Base-by-base conservation (phyloP, 2,113 vertebrate genomes). In the Aptenodytes forsteri region DNA sequence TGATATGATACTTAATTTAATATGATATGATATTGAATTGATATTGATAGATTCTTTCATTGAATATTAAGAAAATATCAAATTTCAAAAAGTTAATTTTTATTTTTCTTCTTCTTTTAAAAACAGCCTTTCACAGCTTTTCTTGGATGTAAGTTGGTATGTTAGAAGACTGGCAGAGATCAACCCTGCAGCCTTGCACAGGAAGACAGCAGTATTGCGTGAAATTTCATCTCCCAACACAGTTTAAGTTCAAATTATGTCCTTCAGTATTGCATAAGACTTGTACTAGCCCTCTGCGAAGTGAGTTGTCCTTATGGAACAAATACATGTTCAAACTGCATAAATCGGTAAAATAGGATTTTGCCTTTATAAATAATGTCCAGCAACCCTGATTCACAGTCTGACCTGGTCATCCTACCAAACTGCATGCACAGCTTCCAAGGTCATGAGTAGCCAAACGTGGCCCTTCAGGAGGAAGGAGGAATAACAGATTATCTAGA, bases 371-470 rank as follows among this genome's bases (percentile, higher is more conserved):
- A 64, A 69, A 47, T 46, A 40, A 49, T 26, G 19, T 9, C 5
- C 18, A 47, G 17, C 10, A 77, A 30, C 16, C 23, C 27, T 44
- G 15, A 30, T 62, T 85, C 66, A 64, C 16, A 38, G 13, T 61
- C 42, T 86, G 16, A 70, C 32, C n/a, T 49, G 17, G 11, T 26
- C 22, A 32, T 70, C 13, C 22, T 40, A 52, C 20, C 17, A 36
- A 86, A 50, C 14, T 38, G 16, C 18, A 50, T 44, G 18, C 13
- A 26, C 13, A 58, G 2, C 8, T 79, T 85, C 46, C n/a, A 72
- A n/a, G 11, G 71, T 1, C 0, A 0, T 22, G 6, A 62, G 14
- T 18, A 89, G n/a, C 2, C 40, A 84, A 77, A 73, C 18, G 18
- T 30, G 27, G 18, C 11, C 13, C 4, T 42, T 70, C 9, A 23